Conservation (phyloP, 2,113 vertebrate genomes). For the Melanostigma gelatinosum region DNA sequence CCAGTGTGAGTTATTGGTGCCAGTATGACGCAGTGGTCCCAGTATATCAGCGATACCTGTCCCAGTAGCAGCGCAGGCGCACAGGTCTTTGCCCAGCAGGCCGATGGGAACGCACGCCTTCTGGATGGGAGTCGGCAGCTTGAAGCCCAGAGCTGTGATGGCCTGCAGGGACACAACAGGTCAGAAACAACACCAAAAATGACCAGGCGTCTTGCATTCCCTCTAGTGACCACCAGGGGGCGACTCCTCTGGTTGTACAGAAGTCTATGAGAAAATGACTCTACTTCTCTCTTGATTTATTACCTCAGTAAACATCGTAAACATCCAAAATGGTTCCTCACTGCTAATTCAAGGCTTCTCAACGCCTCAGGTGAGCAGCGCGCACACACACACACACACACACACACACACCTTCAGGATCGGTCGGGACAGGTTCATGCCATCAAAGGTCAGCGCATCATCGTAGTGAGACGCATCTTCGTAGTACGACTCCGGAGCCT, state of each 20-base stretch:
- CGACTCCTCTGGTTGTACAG: too few relatives aligned
- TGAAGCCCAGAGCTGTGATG: slow-evolving; percentile 91
- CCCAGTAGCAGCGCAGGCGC: slow-evolving; percentile 97
- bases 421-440: slow-evolving; percentile 98
- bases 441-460: slow-evolving; percentile 90
- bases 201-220: too few relatives aligned
- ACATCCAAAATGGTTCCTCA: too few relatives aligned
- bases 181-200: background rate
- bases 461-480: slow-evolving; percentile 93
- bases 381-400: too few relatives aligned
- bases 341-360: too few relatives aligned
- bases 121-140: slow-evolving; percentile 96
- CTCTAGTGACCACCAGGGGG: too few relatives aligned
- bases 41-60: slow-evolving; percentile 83
- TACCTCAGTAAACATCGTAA: too few relatives aligned
- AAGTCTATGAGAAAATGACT: too few relatives aligned
- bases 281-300: too few relatives aligned
- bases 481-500: slow-evolving; percentile 86
- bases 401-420: slow-evolving; percentile 87
- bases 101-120: slow-evolving; percentile 96
- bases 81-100: slow-evolving; percentile 94
- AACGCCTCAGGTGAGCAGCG: too few relatives aligned
- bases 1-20: background rate
- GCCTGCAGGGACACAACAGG: slow-evolving; percentile 80
- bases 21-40: background rate